These are phyloP conservation scores for Coelopa frigida DNA, from an alignment of 1,140 invertebrate genomes.

Conservation along the genomic window DNA sequence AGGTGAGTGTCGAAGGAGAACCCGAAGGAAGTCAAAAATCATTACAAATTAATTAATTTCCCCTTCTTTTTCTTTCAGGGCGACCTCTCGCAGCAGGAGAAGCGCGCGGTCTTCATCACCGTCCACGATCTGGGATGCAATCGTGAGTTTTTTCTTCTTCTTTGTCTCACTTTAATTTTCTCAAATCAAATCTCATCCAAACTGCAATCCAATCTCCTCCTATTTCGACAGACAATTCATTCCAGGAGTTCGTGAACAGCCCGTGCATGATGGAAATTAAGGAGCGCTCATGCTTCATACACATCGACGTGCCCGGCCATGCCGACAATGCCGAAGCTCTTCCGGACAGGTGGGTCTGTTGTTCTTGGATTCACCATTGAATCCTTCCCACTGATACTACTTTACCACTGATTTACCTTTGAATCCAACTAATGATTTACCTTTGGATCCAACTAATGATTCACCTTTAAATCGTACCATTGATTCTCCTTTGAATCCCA, in stretches of 20 bases:
- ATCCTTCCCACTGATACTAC: no score
- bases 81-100: constrained; percentile 67
- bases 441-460: no score
- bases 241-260: constrained; percentile 70
- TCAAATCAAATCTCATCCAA: no score
- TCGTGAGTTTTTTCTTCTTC: constrained; percentile 62
- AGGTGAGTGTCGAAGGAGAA: constrained; percentile 47
- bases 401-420: no score
- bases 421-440: no score
- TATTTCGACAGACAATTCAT: constrained; percentile 55
- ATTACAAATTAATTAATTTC: neutral
- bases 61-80: constrained; percentile 49
- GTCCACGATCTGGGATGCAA: constrained; percentile 87
- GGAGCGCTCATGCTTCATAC: constrained; percentile 78
- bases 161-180: no score
- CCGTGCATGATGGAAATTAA: constrained; percentile 79
- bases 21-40: neutral
- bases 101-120: constrained; percentile 75
- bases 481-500: no score
- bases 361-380: no score
- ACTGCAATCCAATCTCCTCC: neutral
- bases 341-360: constrained; percentile 57
- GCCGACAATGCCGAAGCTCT: constrained; percentile 71
- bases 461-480: neutral
- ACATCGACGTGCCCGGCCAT: constrained; percentile 83